Conservation (phyloP, 2,888 invertebrate species). For the Dolichopus griseipennis region DNA sequence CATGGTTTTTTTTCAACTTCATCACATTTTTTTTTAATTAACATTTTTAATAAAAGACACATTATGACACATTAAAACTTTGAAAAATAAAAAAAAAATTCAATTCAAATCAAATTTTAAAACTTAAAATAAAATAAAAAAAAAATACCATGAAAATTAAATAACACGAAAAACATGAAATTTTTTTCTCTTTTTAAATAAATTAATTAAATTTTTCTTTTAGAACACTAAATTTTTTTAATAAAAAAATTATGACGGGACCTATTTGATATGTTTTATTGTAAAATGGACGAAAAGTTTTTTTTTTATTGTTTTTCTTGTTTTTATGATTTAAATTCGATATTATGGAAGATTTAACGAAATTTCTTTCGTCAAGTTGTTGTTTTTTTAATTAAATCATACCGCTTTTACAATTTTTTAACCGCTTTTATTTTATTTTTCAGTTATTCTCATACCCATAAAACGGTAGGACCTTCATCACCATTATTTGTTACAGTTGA, state of each 20-base stretch:
- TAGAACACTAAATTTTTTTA: not conserved
- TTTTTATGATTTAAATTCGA: not conserved
- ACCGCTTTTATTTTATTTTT: not conserved
- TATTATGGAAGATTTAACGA: not conserved
- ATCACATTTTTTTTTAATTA: too few relatives aligned
- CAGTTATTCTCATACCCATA: slow-evolving; percentile 23
- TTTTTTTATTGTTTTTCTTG: not conserved
- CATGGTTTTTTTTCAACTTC: too few relatives aligned
- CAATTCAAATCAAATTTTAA: too few relatives aligned
- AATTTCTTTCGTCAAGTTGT: not conserved
- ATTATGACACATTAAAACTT: too few relatives aligned
- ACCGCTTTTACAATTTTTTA: not conserved
- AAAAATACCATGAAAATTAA: too few relatives aligned
- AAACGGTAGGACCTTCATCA: slow-evolving; percentile 21
- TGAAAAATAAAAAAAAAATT: too few relatives aligned
- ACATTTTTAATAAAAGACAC: too few relatives aligned
- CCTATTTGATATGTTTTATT: slow-evolving; percentile 1
- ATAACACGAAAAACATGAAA: too few relatives aligned
- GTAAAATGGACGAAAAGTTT: not conserved
- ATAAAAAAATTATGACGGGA: not conserved
- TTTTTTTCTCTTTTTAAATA: too few relatives aligned
- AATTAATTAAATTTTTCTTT: not conserved
- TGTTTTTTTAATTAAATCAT: not conserved
- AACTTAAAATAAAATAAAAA: too few relatives aligned
- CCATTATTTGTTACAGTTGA: slow-evolving; percentile 14